Evolutionary conservation across 2,888 invertebrate genomes (phyloP).

Genomic region (Eucriotettix oculatus): DNA sequence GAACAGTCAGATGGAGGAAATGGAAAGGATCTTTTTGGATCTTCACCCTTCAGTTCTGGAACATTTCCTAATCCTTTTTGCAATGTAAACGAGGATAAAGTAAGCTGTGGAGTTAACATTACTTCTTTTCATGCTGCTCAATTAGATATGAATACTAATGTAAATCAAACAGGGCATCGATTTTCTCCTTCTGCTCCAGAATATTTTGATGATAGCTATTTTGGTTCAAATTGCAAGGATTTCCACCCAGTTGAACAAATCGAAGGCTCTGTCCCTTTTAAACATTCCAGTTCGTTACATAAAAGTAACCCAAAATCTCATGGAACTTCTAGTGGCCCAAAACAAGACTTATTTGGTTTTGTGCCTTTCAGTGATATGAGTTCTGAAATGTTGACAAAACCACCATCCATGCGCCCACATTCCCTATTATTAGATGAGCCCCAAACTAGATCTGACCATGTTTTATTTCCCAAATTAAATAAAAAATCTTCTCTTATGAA

Average conservation of each 20-base stretch:
- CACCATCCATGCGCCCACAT: neutral
- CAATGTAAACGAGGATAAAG: neutral
- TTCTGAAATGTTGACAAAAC: neutral
- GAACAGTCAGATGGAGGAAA: conserved; percentile 7
- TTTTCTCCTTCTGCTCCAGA: neutral
- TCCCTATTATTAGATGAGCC: neutral
- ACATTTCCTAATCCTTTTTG: conserved; percentile 23
- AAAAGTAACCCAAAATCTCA: neutral
- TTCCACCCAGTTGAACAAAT: neutral
- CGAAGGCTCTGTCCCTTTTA: neutral
- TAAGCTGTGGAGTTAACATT: neutral
- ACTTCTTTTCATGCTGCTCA: neutral
- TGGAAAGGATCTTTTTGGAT: conserved; percentile 25
- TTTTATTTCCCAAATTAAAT: neutral
- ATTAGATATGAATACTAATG: neutral
- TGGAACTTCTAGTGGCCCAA: neutral
- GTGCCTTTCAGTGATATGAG: conserved; percentile 15
- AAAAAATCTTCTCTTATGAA: neutral
- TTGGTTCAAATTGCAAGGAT: neutral
- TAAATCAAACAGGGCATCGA: neutral
- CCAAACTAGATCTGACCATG: neutral
- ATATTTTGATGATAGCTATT: neutral
- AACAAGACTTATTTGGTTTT: conserved; percentile 18
- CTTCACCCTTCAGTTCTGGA: conserved; percentile 24
- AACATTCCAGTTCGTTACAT: neutral